A percentile compares a stretch with the other conserved stretches of the same genome.
Conservation (phyloP, 2,797 vertebrate genomes). For the Gallinago stenura region DNA sequence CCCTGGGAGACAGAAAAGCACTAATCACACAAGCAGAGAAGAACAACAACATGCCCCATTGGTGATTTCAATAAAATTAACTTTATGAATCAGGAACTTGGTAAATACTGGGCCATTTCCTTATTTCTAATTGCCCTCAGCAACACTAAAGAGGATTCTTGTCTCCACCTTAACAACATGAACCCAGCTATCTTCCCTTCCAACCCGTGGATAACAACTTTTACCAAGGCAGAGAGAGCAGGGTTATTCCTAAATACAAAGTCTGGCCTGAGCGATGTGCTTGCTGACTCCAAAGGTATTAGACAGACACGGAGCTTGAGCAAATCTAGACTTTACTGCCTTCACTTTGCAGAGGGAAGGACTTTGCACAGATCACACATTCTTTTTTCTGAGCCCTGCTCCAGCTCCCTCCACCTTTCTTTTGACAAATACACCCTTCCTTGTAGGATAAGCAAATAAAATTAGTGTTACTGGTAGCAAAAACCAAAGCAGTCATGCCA, state of each 20-base stretch:
- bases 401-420: not conserved
- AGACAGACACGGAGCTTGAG: not conserved
- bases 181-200: not conserved
- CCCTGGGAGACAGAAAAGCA: not conserved
- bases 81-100: not conserved
- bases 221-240: not conserved
- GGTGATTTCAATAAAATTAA: not conserved
- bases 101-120: not conserved
- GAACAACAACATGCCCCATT: accelerated
- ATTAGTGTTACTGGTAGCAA: not conserved
- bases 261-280: not conserved
- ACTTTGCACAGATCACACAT: not conserved
- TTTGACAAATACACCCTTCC: not conserved
- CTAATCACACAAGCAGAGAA: not conserved
- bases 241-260: not conserved
- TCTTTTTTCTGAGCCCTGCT: not conserved
- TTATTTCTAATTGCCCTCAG: not conserved
- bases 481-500: not conserved
- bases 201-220: accelerated
- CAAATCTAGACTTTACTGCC: not conserved
- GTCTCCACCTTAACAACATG: not conserved
- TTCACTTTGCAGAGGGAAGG: not conserved
- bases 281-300: not conserved
- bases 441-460: not conserved
- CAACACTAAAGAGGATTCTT: not conserved